Base-by-base conservation (phyloP, 2,113 vertebrate genomes). In the Baryphthengus martii region DNA sequence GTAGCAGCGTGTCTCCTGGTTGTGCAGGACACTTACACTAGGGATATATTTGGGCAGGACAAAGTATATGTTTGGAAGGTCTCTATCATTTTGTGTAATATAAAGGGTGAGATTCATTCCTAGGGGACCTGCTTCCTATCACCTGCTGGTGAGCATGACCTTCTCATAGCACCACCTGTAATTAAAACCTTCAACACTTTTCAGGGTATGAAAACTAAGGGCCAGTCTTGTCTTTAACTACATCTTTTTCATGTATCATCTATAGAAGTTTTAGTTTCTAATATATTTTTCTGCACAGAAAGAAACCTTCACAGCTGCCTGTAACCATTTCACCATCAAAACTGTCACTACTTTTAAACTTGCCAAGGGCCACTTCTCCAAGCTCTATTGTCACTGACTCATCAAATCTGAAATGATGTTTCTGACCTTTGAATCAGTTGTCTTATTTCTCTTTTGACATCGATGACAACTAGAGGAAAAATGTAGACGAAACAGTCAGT, bases 361-460 rank as follows among this genome's bases (percentile, higher is more conserved):
- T 95, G 85, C 88, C 49, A 70, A 47, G 5, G 50, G 85, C 59
- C 82, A 95, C 66, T 85, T 88, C 78, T 83, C 87, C 15, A 10
- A 95, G 93, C 70, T 56, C 63, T 75, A 21, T 76, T 93, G 94
- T 93, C 90, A 95, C 92, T 95, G 92, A 96, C 88, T 96, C 95
- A 96, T 96, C 95, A 97, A 45, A 96, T 92, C 42, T 86, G 79
- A 96, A 90, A 95, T 80, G 92, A 93, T 75, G 95, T 81, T 93
- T 90, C 85, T 96, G 95, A 97, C 94, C 96, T 97, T 94, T 92
- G 95, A 94, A 93, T 94, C 85, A 88, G 92, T 96, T 90, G 92
- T 90, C 90, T 93, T 91, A 88, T 83, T 94, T 91, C 72, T 96
- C 88, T 96, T 95, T 80, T 92, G 93, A 96, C 90, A 96, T 72